These are phyloP conservation scores for Chionoecetes opilio DNA, from an alignment of 1,140 invertebrate species.

Conservation along the genomic window DNA sequence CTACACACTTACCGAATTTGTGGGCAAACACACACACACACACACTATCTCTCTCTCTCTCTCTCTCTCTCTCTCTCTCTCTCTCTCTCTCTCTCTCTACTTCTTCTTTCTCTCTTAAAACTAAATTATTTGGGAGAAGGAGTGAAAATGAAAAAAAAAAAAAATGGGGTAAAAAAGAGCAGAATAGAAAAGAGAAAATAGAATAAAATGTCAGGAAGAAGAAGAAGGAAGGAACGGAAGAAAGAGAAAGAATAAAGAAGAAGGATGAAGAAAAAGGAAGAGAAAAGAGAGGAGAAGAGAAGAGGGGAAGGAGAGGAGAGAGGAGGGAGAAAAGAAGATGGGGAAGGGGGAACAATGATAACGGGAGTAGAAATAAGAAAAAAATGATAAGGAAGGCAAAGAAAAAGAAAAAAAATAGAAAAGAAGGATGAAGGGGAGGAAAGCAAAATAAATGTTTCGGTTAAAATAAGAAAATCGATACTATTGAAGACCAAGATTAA, in stretches of 20 bases:
- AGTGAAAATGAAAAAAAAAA: not conserved
- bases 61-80: conserved; percentile 45
- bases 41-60: not conserved
- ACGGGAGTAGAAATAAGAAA: too few relatives aligned
- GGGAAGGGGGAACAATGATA: too few relatives aligned
- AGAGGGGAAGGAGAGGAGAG: not conserved
- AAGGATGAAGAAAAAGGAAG: not conserved
- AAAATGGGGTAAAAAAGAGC: not conserved
- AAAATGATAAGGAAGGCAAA: too few relatives aligned
- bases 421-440: not conserved
- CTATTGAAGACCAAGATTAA: conserved; percentile 11
- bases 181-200: not conserved
- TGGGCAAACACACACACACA: too few relatives aligned
- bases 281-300: not conserved
- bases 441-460: too few relatives aligned
- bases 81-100: conserved; percentile 55
- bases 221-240: not conserved
- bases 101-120: not conserved
- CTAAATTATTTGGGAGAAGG: not conserved
- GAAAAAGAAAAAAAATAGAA: not conserved
- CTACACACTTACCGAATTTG: too few relatives aligned
- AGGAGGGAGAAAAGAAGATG: not conserved
- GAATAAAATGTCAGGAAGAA: not conserved
- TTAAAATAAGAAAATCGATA: not conserved
- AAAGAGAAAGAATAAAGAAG: not conserved